These are phyloP conservation scores for Micrastur ruficollis DNA, from an alignment of 2,797 vertebrate species.

Conservation along the genomic window DNA sequence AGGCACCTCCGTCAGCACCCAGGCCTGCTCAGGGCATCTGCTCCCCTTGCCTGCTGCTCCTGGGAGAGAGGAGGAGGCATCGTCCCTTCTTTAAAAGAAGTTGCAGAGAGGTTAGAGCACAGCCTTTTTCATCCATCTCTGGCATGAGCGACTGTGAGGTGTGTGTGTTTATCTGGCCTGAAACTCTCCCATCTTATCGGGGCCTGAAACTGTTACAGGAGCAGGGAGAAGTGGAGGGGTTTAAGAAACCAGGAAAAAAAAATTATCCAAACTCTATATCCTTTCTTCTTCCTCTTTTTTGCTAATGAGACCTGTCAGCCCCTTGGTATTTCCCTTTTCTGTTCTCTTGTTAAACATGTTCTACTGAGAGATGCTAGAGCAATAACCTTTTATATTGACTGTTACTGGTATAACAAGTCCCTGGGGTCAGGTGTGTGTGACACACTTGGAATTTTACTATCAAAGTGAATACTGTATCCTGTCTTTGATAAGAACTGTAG, in stretches of 20 bases:
- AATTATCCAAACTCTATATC: neutral
- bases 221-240: neutral
- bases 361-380: constrained; percentile 73
- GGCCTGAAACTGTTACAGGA: neutral
- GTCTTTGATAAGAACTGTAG: constrained; percentile 69
- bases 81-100: neutral
- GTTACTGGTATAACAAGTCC: constrained; percentile 56
- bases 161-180: neutral
- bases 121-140: neutral
- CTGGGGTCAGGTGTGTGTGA: constrained; percentile 12
- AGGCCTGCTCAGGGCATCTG: neutral
- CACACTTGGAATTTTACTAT: constrained; percentile 35
- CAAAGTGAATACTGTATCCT: constrained; percentile 65
- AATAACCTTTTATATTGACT: constrained; percentile 78
- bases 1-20: neutral
- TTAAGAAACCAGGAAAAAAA: neutral
- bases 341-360: constrained; percentile 28
- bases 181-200: neutral
- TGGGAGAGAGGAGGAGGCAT: neutral
- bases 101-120: neutral
- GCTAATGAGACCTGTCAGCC: neutral
- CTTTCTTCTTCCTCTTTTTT: constrained; percentile 4
- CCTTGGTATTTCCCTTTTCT: neutral
- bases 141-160: neutral
- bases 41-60: neutral